A percentile compares a stretch with the other conserved stretches of the same genome.
Evolutionary conservation across 2,888 invertebrate genomes (phyloP).

Genomic region (Aromia moschata): DNA sequence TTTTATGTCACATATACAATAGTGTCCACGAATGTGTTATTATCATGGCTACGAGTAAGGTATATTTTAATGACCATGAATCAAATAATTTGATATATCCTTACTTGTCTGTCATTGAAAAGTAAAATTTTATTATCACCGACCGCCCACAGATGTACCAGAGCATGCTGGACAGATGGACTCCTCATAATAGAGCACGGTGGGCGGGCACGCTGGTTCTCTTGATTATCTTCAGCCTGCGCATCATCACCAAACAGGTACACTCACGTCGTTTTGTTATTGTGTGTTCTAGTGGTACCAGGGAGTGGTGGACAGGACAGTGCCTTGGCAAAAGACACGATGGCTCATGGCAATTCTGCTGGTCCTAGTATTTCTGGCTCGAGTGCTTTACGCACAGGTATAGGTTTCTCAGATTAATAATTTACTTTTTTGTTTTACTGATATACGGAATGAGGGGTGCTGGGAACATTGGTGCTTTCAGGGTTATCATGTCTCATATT

Average conservation of each 20-base stretch:
- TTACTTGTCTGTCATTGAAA: neutral
- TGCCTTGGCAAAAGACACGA: constrained; percentile 62
- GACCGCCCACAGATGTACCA: constrained; percentile 74
- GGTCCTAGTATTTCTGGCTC: constrained; percentile 60
- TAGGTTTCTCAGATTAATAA: constrained; percentile 28
- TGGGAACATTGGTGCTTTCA: too few relatives aligned
- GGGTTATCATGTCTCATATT: too few relatives aligned
- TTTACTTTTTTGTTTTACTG: constrained; percentile 35
- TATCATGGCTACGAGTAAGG: too few relatives aligned
- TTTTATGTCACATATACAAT: too few relatives aligned
- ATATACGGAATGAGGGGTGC: too few relatives aligned
- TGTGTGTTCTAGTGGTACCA: constrained; percentile 64
- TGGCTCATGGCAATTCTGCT: constrained; percentile 62
- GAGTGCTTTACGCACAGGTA: constrained; percentile 64
- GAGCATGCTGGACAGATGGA: constrained; percentile 86
- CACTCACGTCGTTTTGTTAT: constrained; percentile 55
- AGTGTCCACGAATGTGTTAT: too few relatives aligned
- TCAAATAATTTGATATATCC: too few relatives aligned
- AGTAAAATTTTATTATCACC: neutral
- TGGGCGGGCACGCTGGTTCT: constrained; percentile 81
- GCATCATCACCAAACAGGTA: constrained; percentile 86
- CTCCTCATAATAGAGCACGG: constrained; percentile 81
- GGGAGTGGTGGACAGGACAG: constrained; percentile 65
- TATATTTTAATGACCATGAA: too few relatives aligned
- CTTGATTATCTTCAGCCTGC: constrained; percentile 77